A percentile compares a stretch with the other conserved stretches of the same genome.
Conservation (phyloP, 2,888 invertebrate genomes). For the Caenorhabditis becei region DNA sequence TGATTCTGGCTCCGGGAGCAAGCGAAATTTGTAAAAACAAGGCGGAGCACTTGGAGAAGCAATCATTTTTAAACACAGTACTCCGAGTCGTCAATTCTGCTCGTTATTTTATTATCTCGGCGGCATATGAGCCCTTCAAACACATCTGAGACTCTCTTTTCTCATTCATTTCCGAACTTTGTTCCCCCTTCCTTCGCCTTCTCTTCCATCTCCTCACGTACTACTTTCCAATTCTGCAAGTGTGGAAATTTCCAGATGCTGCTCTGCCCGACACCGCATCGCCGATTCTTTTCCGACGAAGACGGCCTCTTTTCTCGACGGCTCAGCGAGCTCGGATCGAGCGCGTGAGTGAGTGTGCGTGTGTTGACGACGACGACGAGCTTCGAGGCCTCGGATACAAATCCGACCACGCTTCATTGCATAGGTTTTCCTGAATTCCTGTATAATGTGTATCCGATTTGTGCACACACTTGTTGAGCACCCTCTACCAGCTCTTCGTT, state of each 20-base stretch:
- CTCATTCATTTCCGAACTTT: conserved; percentile 22
- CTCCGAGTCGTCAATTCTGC: background rate
- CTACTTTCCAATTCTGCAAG: conserved; percentile 14
- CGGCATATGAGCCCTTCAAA: conserved; percentile 32
- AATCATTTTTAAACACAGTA: background rate
- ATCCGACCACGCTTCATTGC: conserved; percentile 57
- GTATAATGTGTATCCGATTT: conserved; percentile 60
- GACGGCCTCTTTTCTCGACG: conserved; percentile 15
- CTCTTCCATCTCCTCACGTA: background rate
- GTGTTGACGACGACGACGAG: conserved; percentile 30
- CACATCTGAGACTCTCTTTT: conserved; percentile 34
- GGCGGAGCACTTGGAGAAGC: background rate
- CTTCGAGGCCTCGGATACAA: conserved; percentile 46
- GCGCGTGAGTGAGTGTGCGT: background rate
- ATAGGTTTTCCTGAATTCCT: conserved; percentile 51
- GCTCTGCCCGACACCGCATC: background rate
- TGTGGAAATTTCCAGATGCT: background rate
- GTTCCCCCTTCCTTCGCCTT: conserved; percentile 5
- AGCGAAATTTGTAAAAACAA: conserved; percentile 13
- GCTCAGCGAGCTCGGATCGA: conserved; percentile 29
- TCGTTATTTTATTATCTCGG: conserved; percentile 9
- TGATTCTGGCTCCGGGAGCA: background rate
- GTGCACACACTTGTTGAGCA: conserved; percentile 25
- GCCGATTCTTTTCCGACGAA: conserved; percentile 4
- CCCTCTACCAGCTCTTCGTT: conserved; percentile 29